These are phyloP conservation scores for Hyalella azteca DNA, from an alignment of 2,888 invertebrate genomes.

Conservation along the genomic window DNA sequence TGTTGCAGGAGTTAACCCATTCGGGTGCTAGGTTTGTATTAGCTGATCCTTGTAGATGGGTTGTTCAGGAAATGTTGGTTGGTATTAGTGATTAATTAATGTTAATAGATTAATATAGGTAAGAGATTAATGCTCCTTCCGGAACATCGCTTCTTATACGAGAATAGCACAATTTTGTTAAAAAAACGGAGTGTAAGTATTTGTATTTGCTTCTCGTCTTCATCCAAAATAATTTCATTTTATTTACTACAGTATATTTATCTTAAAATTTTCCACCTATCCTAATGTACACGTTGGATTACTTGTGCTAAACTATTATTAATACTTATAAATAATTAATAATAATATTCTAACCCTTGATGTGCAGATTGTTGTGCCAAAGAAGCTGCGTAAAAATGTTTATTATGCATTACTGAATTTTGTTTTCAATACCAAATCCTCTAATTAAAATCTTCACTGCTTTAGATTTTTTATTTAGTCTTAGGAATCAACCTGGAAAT, in stretches of 20 bases:
- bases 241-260: background rate
- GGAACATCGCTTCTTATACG: too few species aligned
- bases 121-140: too few species aligned
- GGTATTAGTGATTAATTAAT: too few species aligned
- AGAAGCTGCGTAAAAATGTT: background rate
- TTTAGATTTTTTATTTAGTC: background rate
- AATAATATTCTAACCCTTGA: background rate
- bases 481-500: background rate
- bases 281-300: background rate
- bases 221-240: background rate
- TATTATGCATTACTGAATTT: background rate
- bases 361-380: constrained; percentile 21
- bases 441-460: background rate
- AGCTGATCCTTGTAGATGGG: too few species aligned
- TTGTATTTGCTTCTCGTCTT: background rate
- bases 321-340: background rate
- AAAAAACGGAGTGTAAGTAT: background rate
- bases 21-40: too few species aligned
- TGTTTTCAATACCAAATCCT: background rate
- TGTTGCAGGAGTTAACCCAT: too few species aligned
- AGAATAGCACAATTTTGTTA: background rate
- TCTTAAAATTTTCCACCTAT: background rate
- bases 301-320: background rate
- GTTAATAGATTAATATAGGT: too few species aligned
- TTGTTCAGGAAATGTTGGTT: too few species aligned